Conservation (phyloP, 2,888 invertebrate genomes). For the Dermolepida albohirtum region DNA sequence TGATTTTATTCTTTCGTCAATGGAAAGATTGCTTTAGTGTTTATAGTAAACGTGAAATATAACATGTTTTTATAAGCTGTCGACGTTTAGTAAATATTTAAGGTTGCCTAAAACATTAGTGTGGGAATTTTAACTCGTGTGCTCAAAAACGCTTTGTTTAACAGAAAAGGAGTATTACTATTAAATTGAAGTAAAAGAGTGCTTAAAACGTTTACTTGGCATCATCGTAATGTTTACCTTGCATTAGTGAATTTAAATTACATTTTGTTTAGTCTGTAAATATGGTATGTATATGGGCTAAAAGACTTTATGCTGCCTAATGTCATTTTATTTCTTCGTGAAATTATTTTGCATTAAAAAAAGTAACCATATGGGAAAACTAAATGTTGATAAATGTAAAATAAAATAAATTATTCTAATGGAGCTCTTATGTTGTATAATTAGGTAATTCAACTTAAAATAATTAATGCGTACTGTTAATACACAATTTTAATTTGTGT, state of each 20-base stretch:
- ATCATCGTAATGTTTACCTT: conserved; percentile 2
- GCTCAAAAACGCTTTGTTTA: background rate
- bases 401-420: too few species aligned
- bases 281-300: background rate
- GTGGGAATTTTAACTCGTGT: conserved; percentile 7
- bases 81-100: conserved; percentile 10
- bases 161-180: background rate
- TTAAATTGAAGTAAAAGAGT: too few species aligned
- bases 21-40: too few species aligned
- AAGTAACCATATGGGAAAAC: too few species aligned
- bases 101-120: background rate
- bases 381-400: too few species aligned
- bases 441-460: too few species aligned
- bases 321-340: background rate
- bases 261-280: conserved; percentile 2
- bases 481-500: too few species aligned
- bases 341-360: background rate
- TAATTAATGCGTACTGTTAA: too few species aligned
- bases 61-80: background rate
- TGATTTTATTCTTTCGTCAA: too few species aligned
- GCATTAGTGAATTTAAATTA: background rate
- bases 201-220: background rate
- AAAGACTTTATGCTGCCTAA: background rate
- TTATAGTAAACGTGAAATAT: too few species aligned
- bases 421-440: too few species aligned